Base-by-base conservation (phyloP, 2,888 invertebrate genomes). In the Apotomis capreana region DNA sequence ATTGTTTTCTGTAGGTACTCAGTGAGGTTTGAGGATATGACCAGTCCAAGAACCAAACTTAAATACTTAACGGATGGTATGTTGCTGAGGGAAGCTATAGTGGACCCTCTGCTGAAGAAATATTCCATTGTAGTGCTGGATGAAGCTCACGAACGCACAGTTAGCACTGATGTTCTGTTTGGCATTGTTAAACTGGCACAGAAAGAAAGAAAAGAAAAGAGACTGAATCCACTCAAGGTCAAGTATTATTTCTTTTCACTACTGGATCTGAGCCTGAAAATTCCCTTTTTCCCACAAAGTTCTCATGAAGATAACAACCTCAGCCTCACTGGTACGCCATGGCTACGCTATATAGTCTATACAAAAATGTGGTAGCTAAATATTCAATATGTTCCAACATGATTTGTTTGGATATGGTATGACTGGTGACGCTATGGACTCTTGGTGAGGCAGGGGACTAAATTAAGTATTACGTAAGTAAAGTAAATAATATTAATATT, bases 1-100 rank as follows among this genome's bases (percentile, higher is more conserved):
- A 15, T 15, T 55, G 26, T 8, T 55, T 5, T 40, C 87, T 88
- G 54, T 78, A 95, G 96, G 12, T 97, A 97, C 83, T 95, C 95
- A 49, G 98, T 99, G 0, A 94, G 99, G 77, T 99, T 99, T 94
- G 98, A 99, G 89, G 98, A 98, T 90, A 95, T 95, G 1, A 97
- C 97, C 0, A 96, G 96, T 61, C 89, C 94, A 0, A 94, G 94
- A 74, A 99, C 99, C 0, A 96, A 96, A 89, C 96, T 99, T 6
- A 98, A 97, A 83, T 99, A 96, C 87, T 92, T 99, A 83, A 99
- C 99, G 4, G 99, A 99, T 91, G 99, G 99, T 57, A 98, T 98
- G 95, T 90, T 99, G 79, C 92, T 99, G 4, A 94, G 99, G 69
- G 99, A 99, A 91, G 97, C 98, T 0, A 96, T 99, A 83, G 90